These are phyloP conservation scores for Cinclus cinclus DNA, from an alignment of 2,113 vertebrate genomes.

Conservation along the genomic window DNA sequence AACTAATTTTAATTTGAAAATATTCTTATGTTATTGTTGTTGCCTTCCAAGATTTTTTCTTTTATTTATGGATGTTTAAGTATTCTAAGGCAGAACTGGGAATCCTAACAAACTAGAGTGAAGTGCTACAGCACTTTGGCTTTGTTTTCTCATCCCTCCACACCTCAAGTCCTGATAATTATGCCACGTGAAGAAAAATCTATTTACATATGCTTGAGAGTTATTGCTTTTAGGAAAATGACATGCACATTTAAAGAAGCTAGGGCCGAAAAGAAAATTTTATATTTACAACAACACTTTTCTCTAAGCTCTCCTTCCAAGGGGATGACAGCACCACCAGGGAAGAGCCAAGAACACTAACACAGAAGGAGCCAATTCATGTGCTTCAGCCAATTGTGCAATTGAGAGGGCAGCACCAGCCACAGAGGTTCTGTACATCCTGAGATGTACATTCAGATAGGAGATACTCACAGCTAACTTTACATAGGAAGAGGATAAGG, in stretches of 20 bases:
- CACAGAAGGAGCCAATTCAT: not conserved
- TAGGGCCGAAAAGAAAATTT: not conserved
- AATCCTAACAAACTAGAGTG: not conserved
- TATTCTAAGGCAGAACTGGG: not conserved
- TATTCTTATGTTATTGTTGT: fast-evolving
- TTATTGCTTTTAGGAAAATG: not conserved
- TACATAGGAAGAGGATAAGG: not conserved
- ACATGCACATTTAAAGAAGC: not conserved
- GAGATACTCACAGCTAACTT: not conserved
- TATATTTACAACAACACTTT: not conserved
- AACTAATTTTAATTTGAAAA: not conserved
- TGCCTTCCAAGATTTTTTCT: not conserved
- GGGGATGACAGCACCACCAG: not conserved
- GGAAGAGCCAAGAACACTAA: not conserved
- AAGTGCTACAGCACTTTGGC: not conserved
- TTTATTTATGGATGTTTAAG: not conserved
- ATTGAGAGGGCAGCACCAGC: not conserved
- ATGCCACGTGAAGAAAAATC: not conserved
- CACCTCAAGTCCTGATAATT: not conserved
- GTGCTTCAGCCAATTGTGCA: not conserved
- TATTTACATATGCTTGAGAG: not conserved
- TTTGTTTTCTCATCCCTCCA: not conserved
- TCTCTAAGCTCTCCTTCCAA: not conserved
- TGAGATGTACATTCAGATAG: not conserved
- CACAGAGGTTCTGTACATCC: not conserved